Conservation (phyloP, 2,113 vertebrate species). For the Gasterosteus nipponicus region DNA sequence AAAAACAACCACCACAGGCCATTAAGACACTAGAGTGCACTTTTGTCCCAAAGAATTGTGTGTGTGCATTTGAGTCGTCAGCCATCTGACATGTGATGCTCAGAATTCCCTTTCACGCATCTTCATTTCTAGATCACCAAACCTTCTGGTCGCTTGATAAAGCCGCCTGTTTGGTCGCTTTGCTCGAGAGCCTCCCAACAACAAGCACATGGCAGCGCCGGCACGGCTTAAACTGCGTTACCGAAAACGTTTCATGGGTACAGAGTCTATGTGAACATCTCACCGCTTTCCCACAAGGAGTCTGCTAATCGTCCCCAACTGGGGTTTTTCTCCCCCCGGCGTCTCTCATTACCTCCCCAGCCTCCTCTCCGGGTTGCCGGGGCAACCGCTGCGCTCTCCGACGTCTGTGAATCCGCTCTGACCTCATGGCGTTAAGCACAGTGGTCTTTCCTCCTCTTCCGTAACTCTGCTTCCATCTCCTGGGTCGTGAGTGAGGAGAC, state of each 20-base stretch:
- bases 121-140: conserved; percentile 15
- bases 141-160: conserved; percentile 11
- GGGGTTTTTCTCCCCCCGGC: background rate
- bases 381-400: conserved; percentile 30
- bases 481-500: conserved; percentile 1
- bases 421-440: conserved; percentile 31
- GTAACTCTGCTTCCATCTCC: conserved; percentile 15
- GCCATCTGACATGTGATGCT: background rate
- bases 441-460: conserved; percentile 14
- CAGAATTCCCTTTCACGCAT: background rate
- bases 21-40: conserved; percentile 26
- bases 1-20: conserved; percentile 29
- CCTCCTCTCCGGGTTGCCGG: conserved; percentile 13
- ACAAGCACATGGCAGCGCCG: conserved; percentile 32
- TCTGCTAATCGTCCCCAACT: background rate
- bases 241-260: conserved; percentile 11
- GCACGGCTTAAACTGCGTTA: conserved; percentile 14
- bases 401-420: conserved; percentile 45
- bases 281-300: background rate
- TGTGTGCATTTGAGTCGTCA: conserved; percentile 14
- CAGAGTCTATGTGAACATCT: background rate
- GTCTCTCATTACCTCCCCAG: conserved; percentile 39
- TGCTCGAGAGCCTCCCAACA: conserved; percentile 53
- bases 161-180: conserved; percentile 24
- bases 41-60: conserved; percentile 23